phyloP scores from a whole-genome alignment of 2,888 invertebrate species.

The Petrolisthes cinctipes region DNA sequence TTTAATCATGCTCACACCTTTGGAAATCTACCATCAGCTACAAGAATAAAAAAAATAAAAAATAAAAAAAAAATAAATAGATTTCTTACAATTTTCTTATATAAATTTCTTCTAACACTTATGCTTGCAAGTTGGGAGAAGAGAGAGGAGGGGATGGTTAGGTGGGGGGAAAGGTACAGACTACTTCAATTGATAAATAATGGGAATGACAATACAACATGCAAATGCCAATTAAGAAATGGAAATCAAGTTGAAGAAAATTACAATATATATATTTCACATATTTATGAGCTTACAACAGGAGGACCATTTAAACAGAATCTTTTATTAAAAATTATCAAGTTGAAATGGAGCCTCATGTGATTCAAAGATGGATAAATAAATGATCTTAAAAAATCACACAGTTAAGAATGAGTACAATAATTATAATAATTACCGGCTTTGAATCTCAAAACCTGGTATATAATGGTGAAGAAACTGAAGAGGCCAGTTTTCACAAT shows the following conservation, averaged over 20 bases:
- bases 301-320: constrained; percentile 27
- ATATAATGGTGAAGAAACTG: constrained; percentile 34
- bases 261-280: constrained; percentile 43
- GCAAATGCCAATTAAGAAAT: constrained; percentile 56
- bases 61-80: too few species aligned
- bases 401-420: constrained; percentile 44
- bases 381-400: constrained; percentile 47
- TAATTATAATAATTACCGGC: constrained; percentile 32
- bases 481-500: constrained; percentile 45
- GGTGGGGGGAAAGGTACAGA: constrained; percentile 6
- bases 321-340: background rate
- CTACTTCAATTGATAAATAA: constrained; percentile 57
- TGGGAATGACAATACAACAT: constrained; percentile 57
- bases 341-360: constrained; percentile 38
- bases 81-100: too few species aligned
- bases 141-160: background rate
- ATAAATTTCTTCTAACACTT: constrained; percentile 33
- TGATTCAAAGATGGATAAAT: constrained; percentile 49
- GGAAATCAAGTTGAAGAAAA: constrained; percentile 50
- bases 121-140: constrained; percentile 45
- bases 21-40: too few species aligned
- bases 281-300: constrained; percentile 34
- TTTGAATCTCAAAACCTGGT: constrained; percentile 48
- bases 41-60: too few species aligned
- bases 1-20: too few species aligned